phyloP scores from a whole-genome alignment of 1,140 invertebrate species.

The honey bee (Apis mellifera) region Amel_HAv3.1 CM009941.2:13512501-13513000 shows the following conservation, averaged over 20 bases:
- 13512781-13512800: constrained; percentile 61
- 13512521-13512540: constrained; percentile 94
- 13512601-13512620: constrained; percentile 58
- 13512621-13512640: constrained; percentile 64
- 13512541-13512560: constrained; percentile 97
- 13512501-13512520: constrained; percentile 98
- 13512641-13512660: constrained; percentile 78
- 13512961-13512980: constrained; percentile 8
- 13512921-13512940: constrained; percentile 36
- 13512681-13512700: constrained; percentile 69
- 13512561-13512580: constrained; percentile 95
- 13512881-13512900: constrained; percentile 38
- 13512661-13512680: constrained; percentile 81
- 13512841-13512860: constrained; percentile 59
- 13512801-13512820: constrained; percentile 65
- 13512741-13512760: constrained; percentile 52
- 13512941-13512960: constrained; percentile 12
- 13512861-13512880: constrained; percentile 66
- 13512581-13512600: constrained; percentile 95
- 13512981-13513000: not conserved
- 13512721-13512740: constrained; percentile 60
- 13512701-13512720: constrained; percentile 50
- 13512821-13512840: constrained; percentile 64
- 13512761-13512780: constrained; percentile 52
- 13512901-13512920: constrained; percentile 25